Conservation (phyloP, 2,113 vertebrate species). For the Tor tambroides region DNA sequence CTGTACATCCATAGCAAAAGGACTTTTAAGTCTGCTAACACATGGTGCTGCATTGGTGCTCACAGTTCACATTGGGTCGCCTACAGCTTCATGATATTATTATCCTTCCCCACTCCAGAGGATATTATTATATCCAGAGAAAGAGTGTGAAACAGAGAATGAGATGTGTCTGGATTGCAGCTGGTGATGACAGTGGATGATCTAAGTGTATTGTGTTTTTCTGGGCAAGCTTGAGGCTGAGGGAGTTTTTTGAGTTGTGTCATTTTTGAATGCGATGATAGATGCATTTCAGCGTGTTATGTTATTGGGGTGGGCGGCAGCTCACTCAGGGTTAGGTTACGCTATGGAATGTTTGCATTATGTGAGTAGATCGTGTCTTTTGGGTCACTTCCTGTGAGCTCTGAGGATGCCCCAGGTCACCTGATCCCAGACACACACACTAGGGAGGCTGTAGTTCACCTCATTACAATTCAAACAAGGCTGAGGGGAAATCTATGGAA, state of each 20-base stretch:
- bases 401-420: too few relatives aligned
- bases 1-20: neutral
- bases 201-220: constrained; percentile 19
- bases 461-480: too few relatives aligned
- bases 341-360: constrained; percentile 28
- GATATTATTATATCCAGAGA: constrained; percentile 65
- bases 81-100: constrained; percentile 57
- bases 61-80: neutral
- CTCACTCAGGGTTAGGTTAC: constrained; percentile 40
- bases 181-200: constrained; percentile 20
- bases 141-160: constrained; percentile 19
- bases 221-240: neutral
- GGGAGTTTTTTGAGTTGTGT: neutral
- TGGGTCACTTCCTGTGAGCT: too few relatives aligned
- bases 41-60: neutral
- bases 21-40: neutral
- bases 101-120: constrained; percentile 57
- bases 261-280: constrained; percentile 11
- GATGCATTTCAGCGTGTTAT: constrained; percentile 24
- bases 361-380: too few relatives aligned
- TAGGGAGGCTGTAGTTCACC: too few relatives aligned
- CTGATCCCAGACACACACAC: too few relatives aligned
- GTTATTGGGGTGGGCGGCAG: neutral
- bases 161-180: neutral
- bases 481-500: too few relatives aligned